Percentiles rank a stretch among this genome's conserved stretches.
These are phyloP conservation scores for Glaucidium brasilianum DNA, from an alignment of 2,113 vertebrate genomes.

Conservation along the genomic window DNA sequence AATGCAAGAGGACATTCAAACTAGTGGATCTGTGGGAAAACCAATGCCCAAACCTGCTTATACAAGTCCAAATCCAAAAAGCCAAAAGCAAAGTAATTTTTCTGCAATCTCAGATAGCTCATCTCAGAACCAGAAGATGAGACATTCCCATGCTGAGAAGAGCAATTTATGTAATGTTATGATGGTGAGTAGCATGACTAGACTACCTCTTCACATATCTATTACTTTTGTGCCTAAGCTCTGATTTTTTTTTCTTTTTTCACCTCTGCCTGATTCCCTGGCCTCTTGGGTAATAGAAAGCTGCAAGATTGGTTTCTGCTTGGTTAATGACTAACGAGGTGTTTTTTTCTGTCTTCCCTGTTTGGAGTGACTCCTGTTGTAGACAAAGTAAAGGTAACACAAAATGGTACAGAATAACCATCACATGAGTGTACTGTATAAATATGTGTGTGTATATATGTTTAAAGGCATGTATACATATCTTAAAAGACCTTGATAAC, in stretches of 20 bases:
- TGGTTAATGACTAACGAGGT: background rate
- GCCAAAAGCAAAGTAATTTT: background rate
- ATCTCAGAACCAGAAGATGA: background rate
- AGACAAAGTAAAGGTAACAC: background rate
- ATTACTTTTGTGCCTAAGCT: background rate
- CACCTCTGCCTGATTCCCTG: background rate
- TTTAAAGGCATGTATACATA: background rate
- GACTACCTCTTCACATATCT: background rate
- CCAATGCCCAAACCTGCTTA: background rate
- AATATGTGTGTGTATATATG: background rate
- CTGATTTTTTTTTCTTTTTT: background rate
- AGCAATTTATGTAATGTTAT: background rate
- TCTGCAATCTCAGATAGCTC: background rate
- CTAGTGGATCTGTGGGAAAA: background rate
- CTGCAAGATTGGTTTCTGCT: background rate
- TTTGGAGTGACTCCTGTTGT: background rate
- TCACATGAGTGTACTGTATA: background rate
- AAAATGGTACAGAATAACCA: background rate
- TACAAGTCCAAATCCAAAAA: background rate
- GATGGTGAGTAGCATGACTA: slow-evolving; percentile 4
- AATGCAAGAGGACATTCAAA: background rate
- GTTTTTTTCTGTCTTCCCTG: background rate
- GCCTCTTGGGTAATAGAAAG: background rate
- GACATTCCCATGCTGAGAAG: background rate
- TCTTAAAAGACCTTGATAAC: background rate